Evolutionary conservation across 2,888 invertebrate species (phyloP), one percentile per base, ranked within the genome.

Genomic region (Eledona agricola): DNA sequence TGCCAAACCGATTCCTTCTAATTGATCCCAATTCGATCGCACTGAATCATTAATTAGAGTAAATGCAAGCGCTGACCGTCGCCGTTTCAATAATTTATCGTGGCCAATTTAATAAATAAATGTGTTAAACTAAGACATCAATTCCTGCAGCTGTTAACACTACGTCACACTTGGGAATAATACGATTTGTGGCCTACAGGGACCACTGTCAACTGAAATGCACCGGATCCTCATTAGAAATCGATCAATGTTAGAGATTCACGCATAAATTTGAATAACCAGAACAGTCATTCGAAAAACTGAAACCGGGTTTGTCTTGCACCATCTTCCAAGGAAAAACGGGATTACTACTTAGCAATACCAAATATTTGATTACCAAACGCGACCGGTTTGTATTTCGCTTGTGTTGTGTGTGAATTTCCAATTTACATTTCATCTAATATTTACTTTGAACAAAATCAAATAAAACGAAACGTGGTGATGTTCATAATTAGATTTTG

Each of bases 391-490:
- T 37, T 38, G 23, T 25, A 16, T 13, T 25, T 38, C 15, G 10
- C 23, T 23, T 9, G 15, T 25, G 37, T 23, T 11, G 15, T 23
- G 22, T 35, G 23, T 35, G 35, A 35, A 35, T 22, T 35, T 22
- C 25, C 37, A 38, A 25, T 38, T 38, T 38, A 25, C 23, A 38
- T 38, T 38, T 38, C 25, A 38, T 38, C 37, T 26, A 38, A 25
- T 38, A 38, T 38, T 38, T 38, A 25, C 37, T 38, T 23, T 38
- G 25, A 13, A 23, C 7, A 7, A 16, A 16, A 32, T 16, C 31
- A 38, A 38, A 25, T 38, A 2, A 3, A 38, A 38, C 16, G 23
- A 15, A 38, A 38, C 10, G 16, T 20, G 19, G 25, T 38, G 15
- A 25, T 25, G 16, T 9, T 13, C 4, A 13, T 25, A 38, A 38